Percentiles rank a stretch among this genome's conserved stretches.
phyloP scores from a whole-genome alignment of 2,888 invertebrate genomes.

The Lacanobia wlatinum region DNA sequence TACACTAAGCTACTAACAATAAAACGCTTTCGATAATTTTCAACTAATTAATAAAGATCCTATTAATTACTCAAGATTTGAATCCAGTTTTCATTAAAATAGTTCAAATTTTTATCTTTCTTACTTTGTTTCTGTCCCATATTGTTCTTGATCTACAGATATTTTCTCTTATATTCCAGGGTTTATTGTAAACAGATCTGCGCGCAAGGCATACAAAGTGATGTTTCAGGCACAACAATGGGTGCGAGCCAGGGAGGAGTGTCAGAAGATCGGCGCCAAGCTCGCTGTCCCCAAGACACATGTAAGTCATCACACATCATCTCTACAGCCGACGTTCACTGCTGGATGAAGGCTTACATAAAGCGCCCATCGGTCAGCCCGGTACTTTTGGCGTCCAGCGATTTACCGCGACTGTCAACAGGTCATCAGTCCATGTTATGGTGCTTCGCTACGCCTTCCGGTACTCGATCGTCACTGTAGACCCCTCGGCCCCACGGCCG shows the following conservation, averaged over 20 bases:
- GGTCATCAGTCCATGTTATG: too few relatives aligned
- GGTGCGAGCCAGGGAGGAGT: slow-evolving; percentile 72
- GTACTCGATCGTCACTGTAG: too few relatives aligned
- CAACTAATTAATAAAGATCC: background rate
- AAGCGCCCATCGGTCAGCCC: too few relatives aligned
- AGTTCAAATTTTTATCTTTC: background rate
- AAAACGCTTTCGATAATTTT: background rate
- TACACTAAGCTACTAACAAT: slow-evolving; percentile 15
- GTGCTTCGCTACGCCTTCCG: too few relatives aligned
- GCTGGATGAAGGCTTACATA: background rate
- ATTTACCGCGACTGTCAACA: too few relatives aligned
- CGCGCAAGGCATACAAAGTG: slow-evolving; percentile 74
- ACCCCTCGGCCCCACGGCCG: too few relatives aligned
- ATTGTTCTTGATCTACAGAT: background rate
- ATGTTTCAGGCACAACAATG: slow-evolving; percentile 77
- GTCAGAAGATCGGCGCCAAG: slow-evolving; percentile 70
- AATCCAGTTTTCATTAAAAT: background rate
- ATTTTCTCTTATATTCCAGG: slow-evolving; percentile 64
- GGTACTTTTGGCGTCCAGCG: too few relatives aligned
- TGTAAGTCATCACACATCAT: slow-evolving; percentile 62
- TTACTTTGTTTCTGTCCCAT: too few relatives aligned
- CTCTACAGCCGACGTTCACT: background rate
- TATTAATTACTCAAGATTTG: background rate
- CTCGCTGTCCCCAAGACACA: slow-evolving; percentile 81
- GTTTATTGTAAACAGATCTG: slow-evolving; percentile 68